Evolutionary conservation across 37 sponge, comb jelly and placozoan species (phyloP), one percentile per base, ranked within the genome.

Genomic region (Cliona cf. orientalis): DNA sequence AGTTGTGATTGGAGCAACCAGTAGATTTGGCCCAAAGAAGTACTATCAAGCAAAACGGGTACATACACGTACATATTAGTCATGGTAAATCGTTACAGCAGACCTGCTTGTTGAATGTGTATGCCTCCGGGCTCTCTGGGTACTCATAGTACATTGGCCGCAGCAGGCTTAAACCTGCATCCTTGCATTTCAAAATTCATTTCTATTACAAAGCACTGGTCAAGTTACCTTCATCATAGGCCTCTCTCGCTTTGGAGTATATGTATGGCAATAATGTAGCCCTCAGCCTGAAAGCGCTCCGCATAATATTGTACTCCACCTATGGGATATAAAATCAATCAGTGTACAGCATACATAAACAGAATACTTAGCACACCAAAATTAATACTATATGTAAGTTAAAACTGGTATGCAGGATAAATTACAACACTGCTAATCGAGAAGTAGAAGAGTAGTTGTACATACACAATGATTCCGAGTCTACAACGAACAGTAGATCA

Each of bases 91-190:
- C 14, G 9, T 49, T 9, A 19, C 14, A 19, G 23, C 33, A 2
- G 49, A 74, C 74, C 57, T 74, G 78, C n/a, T 42, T 39, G 39
- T 69, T 41, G 39, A 40, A 90, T 11, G 53, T 36, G 60, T 90
- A 90, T 14, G 87, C 79, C 46, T 87, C 87, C 44, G 31, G 37
- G 36, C 33, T 59, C 42, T 87, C 89, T 42, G 92, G 92, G 46
- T 73, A 81, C 19, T 79, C 72, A 62, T 87, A 92, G 77, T 92
- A 92, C 84, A 92, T 78, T 46, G 88, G 84, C 5, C 88, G 39
- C 17, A 92, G 65, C 21, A 92, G 35, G 37, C 91, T 86, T 28
- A 91, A 38, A 58, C 88, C 88, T 87, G 38, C 5, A 29, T 17
- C 0, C 74, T 41, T 14, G 25, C 11, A 32, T 43, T 44, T 78